A percentile compares a stretch with the other conserved stretches of the same genome.
Conservation (phyloP, 2,797 vertebrate genomes). For the Acanthurus tractus region DNA sequence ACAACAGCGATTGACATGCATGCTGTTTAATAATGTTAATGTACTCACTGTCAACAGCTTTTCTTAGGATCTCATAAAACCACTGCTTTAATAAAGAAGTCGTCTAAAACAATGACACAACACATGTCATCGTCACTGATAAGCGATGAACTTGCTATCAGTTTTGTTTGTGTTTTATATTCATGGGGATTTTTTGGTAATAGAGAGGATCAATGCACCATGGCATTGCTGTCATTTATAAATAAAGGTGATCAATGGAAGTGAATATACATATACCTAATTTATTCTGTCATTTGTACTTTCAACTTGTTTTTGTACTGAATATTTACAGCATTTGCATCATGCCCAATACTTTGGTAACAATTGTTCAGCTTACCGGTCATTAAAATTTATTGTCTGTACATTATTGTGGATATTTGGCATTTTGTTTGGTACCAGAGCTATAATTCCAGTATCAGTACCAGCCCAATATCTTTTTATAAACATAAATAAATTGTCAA, state of each 20-base stretch:
- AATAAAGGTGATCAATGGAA: constrained; percentile 9
- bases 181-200: not conserved
- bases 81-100: constrained; percentile 27
- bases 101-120: constrained; percentile 27
- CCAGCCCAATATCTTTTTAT: not conserved
- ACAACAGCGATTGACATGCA: constrained; percentile 53
- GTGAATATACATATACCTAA: not conserved
- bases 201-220: not conserved
- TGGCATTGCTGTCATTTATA: constrained; percentile 14
- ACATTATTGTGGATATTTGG: too few relatives aligned
- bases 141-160: constrained; percentile 26
- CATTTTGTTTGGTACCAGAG: too few relatives aligned
- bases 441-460: too few relatives aligned
- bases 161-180: constrained; percentile 17
- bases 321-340: constrained; percentile 3
- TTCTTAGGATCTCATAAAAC: constrained; percentile 61
- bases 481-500: not conserved
- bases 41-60: constrained; percentile 51
- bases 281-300: not conserved
- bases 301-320: not conserved
- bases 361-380: too few relatives aligned
- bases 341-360: fast-evolving
- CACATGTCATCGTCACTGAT: constrained; percentile 18
- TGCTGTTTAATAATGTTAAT: constrained; percentile 51
- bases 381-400: too few relatives aligned